Evolutionary conservation across 2,888 invertebrate genomes (phyloP), one percentile per base, ranked within the genome.

Genomic region (Ophioninae sp.): DNA sequence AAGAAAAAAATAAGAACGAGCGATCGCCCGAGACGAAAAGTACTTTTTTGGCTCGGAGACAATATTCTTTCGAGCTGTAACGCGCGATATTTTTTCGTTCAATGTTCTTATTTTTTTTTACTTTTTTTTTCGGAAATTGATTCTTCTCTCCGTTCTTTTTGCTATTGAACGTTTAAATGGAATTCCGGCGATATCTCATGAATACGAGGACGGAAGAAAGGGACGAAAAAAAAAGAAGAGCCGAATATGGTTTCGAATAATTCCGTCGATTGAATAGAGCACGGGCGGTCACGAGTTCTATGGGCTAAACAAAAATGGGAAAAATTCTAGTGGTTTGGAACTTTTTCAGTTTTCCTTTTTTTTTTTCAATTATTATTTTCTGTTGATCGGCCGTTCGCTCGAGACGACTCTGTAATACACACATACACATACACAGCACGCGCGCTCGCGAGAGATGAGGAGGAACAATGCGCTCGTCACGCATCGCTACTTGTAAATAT

Each of bases 171-270:
- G 88, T 89, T 90, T 89, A 89, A 91, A 89, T 87, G 87, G 87
- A 87, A 90, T 90, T 90, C 87, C 89, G 89, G 88, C 89, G 90
- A 89, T 90, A 89, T 90, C 88, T 88, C 90, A 90, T 88, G 90
- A 91, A 91, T 89, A 90, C 89, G 90, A 84, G 85, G 81, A 83
- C 80, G 76, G 77, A 65, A 56, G 65, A 64, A 80, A 58, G 67
- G 22, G 51, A n/a, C 51, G 65, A 64, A 64, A 13, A 39, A 59
- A 61, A 68, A 44, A 30, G 22, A 79, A 10, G 39, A 68, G 23
- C 67, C 56, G 22, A 67, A 79, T 79, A 37, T 68, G 58, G 39
- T 79, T 83, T 79, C 79, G 81, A 79, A 82, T 41, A 72, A 23
- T 80, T 79, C 51, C 64, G 74, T 39, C 68, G 44, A 20, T 77